These are phyloP conservation scores for Nomada goodeniana DNA, from an alignment of 2,888 invertebrate species.

Conservation along the genomic window DNA sequence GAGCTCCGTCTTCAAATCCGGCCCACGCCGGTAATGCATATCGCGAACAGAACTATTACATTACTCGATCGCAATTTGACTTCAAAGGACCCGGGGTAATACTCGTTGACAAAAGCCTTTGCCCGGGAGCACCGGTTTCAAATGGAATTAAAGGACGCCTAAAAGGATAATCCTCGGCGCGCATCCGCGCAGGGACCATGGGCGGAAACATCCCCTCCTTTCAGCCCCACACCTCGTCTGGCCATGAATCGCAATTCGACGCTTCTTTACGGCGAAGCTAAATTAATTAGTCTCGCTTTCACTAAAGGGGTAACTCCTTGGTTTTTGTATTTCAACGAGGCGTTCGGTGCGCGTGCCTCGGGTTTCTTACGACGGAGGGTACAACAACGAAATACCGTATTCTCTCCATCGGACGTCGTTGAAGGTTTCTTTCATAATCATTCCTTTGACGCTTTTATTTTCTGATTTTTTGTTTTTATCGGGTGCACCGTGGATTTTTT, in stretches of 20 bases:
- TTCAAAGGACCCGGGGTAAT: conserved; percentile 66
- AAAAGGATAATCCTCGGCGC: conserved; percentile 66
- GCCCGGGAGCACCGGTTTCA: conserved; percentile 46
- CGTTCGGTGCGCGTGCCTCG: conserved; percentile 1
- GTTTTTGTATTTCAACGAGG: conserved; percentile 28
- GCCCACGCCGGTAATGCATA: conserved; percentile 45
- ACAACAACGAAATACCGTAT: conserved; percentile 37
- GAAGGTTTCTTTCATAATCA: conserved; percentile 16
- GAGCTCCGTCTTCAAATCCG: conserved; percentile 38
- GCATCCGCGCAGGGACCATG: conserved; percentile 46
- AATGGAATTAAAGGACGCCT: conserved; percentile 69
- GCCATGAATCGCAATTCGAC: conserved; percentile 60
- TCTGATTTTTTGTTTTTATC: too few relatives aligned
- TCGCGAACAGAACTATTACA: conserved; percentile 57
- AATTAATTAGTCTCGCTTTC: conserved; percentile 65
- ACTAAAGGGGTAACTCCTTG: conserved; percentile 55
- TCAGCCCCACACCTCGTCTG: neutral
- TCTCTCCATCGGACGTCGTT: conserved; percentile 34
- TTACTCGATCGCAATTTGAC: conserved; percentile 69
- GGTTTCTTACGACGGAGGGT: conserved; percentile 36
- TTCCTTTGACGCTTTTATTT: neutral
- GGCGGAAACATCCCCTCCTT: conserved; percentile 55
- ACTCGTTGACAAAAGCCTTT: conserved; percentile 70
- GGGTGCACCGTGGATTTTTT: neutral
- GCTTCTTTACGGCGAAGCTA: conserved; percentile 55